Base-by-base conservation (phyloP, 2,113 vertebrate genomes). In the Corythoichthys haematopterus region DNA sequence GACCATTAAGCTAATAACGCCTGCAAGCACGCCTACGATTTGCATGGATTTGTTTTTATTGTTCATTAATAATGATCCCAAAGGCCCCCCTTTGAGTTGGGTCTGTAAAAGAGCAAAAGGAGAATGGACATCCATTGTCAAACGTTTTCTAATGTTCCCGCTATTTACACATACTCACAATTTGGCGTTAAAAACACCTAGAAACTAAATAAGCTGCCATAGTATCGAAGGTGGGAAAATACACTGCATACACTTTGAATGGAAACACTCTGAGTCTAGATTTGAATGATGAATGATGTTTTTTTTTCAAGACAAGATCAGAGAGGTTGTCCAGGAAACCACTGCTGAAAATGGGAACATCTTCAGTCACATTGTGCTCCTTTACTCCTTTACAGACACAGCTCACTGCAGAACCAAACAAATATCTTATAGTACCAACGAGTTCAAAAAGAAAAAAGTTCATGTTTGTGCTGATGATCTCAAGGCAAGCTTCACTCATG, bases 91-190 rank as follows among this genome's bases (percentile, higher is more conserved):
- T 81, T 86, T 93, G 90, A 92, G 91, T 88, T 93, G 93, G 85
- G 91, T 96, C 97, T 99, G 94, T 92, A 95, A 98, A 94, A 97
- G 91, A 97, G 93, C 93, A 93, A 93, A 97, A 90, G 94, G 85
- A 94, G 87, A 94, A 87, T 93, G 91, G 88, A 92, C 85, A 90
- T 91, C 88, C 83, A 87, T 78, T 66, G 16, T 59, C 69, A 83
- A 71, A 83, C 85, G 85, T 59, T 61, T 80, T 56, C 55, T 68
- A 56, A 14, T 69, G 4, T 73, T 52, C 50, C 2, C 45, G 37
- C 6, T 63, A 20, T 28, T 64, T 79, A 62, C 66, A 72, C 68
- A 7, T 58, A 28, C n/a, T 77, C 28, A 66, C 57, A 8, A 53
- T 76, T 78, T 75, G 71, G 73, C 66, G 52, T 55, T 57, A 36